These are phyloP conservation scores for Pseudochaenichthys georgianus DNA, from an alignment of 2,797 vertebrate genomes.

Conservation along the genomic window DNA sequence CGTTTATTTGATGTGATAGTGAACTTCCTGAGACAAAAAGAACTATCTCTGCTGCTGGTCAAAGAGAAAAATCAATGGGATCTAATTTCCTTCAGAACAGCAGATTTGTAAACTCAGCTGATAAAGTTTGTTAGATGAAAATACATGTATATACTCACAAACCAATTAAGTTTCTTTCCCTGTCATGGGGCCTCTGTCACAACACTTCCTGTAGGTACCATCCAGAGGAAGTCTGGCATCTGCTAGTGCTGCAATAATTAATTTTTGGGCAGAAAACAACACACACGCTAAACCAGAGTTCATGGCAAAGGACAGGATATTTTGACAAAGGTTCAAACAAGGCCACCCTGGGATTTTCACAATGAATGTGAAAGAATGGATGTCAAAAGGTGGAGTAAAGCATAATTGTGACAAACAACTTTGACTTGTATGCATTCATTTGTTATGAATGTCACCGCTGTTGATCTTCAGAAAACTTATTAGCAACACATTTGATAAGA, in stretches of 20 bases:
- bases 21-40: conserved; percentile 26
- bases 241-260: conserved; percentile 78
- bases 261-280: conserved; percentile 68
- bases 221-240: conserved; percentile 81
- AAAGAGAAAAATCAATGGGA: conserved; percentile 58
- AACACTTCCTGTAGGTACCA: conserved; percentile 81
- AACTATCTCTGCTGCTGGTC: conserved; percentile 41
- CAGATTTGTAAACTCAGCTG: conserved; percentile 51
- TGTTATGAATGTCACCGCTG: background rate
- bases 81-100: conserved; percentile 57
- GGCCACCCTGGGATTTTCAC: conserved; percentile 30
- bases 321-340: conserved; percentile 59
- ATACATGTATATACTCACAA: conserved; percentile 59
- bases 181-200: conserved; percentile 68
- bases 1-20: background rate
- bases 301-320: conserved; percentile 76
- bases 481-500: background rate
- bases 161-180: conserved; percentile 63
- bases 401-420: conserved; percentile 12
- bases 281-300: conserved; percentile 57
- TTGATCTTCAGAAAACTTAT: background rate
- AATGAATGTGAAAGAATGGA: conserved; percentile 20
- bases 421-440: background rate
- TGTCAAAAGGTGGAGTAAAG: background rate
- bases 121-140: conserved; percentile 55